These are phyloP conservation scores for Caretta caretta DNA, from an alignment of 2,113 vertebrate species.

Conservation along the genomic window DNA sequence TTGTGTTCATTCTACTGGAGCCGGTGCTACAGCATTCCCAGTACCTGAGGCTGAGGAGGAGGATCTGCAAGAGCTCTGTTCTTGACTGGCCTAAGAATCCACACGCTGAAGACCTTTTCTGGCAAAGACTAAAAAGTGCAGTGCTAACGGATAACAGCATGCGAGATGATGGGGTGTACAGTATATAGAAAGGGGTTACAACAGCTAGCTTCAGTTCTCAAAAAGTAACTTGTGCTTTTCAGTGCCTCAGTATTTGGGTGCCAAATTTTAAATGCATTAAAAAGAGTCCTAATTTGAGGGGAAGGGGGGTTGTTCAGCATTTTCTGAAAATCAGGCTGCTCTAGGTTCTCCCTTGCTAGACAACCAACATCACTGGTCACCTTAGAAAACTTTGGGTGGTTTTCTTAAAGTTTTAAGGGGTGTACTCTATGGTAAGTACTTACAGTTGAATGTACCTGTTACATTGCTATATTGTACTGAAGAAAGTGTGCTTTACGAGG, in stretches of 20 bases:
- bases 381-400: not conserved
- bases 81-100: slow-evolving; percentile 87
- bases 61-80: slow-evolving; percentile 84
- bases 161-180: slow-evolving; percentile 85
- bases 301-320: not conserved
- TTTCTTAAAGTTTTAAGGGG: not conserved
- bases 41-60: slow-evolving; percentile 82
- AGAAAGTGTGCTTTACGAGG: not conserved
- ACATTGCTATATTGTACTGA: not conserved
- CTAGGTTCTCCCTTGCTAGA: not conserved
- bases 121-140: slow-evolving; percentile 81
- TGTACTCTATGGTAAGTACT: not conserved
- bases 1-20: slow-evolving; percentile 86
- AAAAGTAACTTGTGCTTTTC: not conserved
- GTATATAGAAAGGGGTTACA: not conserved
- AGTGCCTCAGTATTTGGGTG: not conserved
- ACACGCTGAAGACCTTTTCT: slow-evolving; percentile 83
- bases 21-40: slow-evolving; percentile 86
- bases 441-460: rapidly evolving
- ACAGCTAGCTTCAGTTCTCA: no score
- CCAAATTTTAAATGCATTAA: not conserved
- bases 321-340: not conserved
- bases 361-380: not conserved
- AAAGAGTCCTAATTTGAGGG: not conserved
- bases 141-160: slow-evolving; percentile 81